phyloP scores from a whole-genome alignment of 2,888 invertebrate species.

The Philereme vetulata region DNA sequence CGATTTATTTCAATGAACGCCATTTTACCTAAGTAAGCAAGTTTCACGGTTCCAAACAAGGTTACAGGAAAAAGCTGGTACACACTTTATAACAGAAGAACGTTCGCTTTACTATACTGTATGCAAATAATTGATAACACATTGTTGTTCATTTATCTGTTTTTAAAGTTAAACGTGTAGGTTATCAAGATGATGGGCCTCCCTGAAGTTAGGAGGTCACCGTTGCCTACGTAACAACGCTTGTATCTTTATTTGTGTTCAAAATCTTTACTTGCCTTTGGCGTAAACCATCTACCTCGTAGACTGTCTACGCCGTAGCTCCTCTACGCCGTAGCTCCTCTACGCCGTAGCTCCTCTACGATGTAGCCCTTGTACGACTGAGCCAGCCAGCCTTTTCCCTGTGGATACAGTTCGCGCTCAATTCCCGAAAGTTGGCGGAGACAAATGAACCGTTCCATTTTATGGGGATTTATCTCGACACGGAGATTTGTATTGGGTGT shows the following conservation, averaged over 20 bases:
- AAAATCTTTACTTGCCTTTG: too few relatives aligned
- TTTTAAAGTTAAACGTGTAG: too few relatives aligned
- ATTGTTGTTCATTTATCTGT: too few relatives aligned
- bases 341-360: background rate
- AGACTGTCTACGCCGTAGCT: too few relatives aligned
- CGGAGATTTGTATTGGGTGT: conserved; percentile 12
- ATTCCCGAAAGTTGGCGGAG: conserved; percentile 15
- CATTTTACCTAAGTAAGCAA: conserved; percentile 31
- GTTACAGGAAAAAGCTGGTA: conserved; percentile 1
- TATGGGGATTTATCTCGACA: conserved; percentile 16
- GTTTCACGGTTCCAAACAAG: conserved; percentile 1
- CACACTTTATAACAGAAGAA: background rate
- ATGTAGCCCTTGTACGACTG: background rate
- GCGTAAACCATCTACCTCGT: too few relatives aligned
- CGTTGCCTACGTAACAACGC: too few relatives aligned
- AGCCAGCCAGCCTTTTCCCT: background rate
- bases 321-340: background rate
- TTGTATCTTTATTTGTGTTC: too few relatives aligned
- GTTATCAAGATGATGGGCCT: too few relatives aligned
- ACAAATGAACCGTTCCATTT: conserved; percentile 26
- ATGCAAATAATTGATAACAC: too few relatives aligned
- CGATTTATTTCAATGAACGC: conserved; percentile 30
- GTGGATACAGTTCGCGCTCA: conserved; percentile 14
- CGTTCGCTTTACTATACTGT: too few relatives aligned
- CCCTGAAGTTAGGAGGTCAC: too few relatives aligned